Base-by-base conservation (phyloP, 2,888 invertebrate species). In the Hanleya hanleyi region DNA sequence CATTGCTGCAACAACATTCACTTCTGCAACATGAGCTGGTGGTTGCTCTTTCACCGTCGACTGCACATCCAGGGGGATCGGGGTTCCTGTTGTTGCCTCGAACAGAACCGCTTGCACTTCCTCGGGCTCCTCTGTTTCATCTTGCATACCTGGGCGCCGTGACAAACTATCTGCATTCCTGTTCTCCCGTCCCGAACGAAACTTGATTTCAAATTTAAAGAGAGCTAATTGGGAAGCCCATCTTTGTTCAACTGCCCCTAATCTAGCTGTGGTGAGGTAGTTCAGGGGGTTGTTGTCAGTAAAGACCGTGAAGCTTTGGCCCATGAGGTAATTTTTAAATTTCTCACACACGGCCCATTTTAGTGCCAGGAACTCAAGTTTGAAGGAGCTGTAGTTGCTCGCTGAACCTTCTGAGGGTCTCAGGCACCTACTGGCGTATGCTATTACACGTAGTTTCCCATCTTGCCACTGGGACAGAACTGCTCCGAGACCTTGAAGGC, bases 271-370 rank as follows among this genome's bases (percentile, higher is more conserved):
- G 18, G 64, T 68, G 15, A 74, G 35, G 50, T 73, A 67, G 49
- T 47, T 41, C 18, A 70, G 41, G 18, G 73, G 70, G 47, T 73
- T 77, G 65, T 70, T 75, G 67, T 75, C 73, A 6, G 74, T 77
- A 7, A 61, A 57, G 3, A 77, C 71, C 7, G 12, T 33, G 47
- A 78, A 76, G 26, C 70, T 37, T 0, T 69, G 18, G 1, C 71
- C 77, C 4, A 69, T 32, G 1, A 76, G 74, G 36, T 76, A 78
- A 47, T 72, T 70, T 26, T 64, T 35, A 26, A 76, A 77, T 47
- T 78, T 76, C 12, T 76, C 72, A 32, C 67, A 65, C 26, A 76
- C 67, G 6, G 79, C 75, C 79, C 78, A 78, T 62, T 80, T 80
- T 4, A 77, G 62, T 3, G 66, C 79, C 7, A 79, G 67, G 26